These are phyloP conservation scores for Micropterix aruncella DNA, from an alignment of 2,888 invertebrate genomes.

Conservation along the genomic window DNA sequence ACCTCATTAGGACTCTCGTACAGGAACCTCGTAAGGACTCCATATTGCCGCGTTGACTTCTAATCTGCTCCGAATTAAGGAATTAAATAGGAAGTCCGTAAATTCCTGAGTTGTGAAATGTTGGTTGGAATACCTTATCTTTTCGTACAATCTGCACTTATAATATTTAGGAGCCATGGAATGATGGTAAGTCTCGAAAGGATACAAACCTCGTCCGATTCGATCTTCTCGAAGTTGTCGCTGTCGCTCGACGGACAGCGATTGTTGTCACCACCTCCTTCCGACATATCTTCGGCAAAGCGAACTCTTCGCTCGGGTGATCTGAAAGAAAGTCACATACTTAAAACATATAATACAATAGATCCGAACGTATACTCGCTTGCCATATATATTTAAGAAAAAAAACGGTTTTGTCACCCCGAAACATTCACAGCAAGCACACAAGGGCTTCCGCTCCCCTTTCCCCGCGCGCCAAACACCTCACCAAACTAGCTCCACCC, in stretches of 20 bases:
- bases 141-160: background rate
- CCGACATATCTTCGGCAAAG: background rate
- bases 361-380: background rate
- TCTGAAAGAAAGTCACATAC: background rate
- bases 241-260: slow-evolving; percentile 34
- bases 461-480: too few relatives aligned
- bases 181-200: background rate
- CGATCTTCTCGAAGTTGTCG: slow-evolving; percentile 35
- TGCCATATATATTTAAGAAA: too few relatives aligned
- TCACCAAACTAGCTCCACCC: too few relatives aligned
- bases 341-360: background rate
- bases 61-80: too few relatives aligned
- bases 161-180: background rate
- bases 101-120: too few relatives aligned
- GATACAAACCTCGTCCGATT: slow-evolving; percentile 21
- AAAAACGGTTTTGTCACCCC: too few relatives aligned
- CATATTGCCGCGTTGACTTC: too few relatives aligned
- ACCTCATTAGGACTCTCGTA: too few relatives aligned
- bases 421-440: background rate
- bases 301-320: background rate
- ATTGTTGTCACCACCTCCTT: background rate
- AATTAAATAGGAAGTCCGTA: too few relatives aligned
- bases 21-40: too few relatives aligned
- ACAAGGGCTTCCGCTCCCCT: background rate
- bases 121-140: too few relatives aligned